Percentiles rank a stretch among this genome's conserved stretches.
phyloP scores from a whole-genome alignment of 1,140 invertebrate genomes.

The Adelges cooleyi region DNA sequence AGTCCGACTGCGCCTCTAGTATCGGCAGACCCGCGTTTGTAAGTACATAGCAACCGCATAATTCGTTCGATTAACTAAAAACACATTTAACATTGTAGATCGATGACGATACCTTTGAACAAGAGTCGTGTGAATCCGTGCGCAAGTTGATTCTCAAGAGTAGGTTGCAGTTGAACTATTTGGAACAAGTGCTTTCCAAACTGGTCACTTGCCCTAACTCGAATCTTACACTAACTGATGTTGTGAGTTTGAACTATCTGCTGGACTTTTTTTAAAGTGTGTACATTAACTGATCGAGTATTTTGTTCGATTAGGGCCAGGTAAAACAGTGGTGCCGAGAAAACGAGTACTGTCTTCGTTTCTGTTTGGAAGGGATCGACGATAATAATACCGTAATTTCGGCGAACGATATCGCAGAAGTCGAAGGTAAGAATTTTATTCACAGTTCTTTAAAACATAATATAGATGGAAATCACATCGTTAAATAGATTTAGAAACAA shows the following conservation, averaged over 20 bases:
- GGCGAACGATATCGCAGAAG: neutral
- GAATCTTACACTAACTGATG: constrained; percentile 38
- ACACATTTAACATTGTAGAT: constrained; percentile 9
- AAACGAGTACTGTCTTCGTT: constrained; percentile 13
- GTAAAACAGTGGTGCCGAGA: constrained; percentile 9
- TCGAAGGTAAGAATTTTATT: neutral
- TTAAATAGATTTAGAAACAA: too few relatives aligned
- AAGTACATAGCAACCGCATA: neutral
- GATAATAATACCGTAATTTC: neutral
- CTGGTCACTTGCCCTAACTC: constrained; percentile 39
- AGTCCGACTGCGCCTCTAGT: constrained; percentile 68
- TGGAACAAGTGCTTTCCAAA: constrained; percentile 45
- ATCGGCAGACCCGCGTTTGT: constrained; percentile 41
- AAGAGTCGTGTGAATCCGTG: constrained; percentile 45
- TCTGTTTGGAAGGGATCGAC: neutral
- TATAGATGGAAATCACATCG: too few relatives aligned
- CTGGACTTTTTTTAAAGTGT: neutral
- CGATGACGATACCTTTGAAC: constrained; percentile 36
- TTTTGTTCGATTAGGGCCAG: neutral
- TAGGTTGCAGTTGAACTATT: constrained; percentile 43
- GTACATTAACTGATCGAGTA: too few relatives aligned
- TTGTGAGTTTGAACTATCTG: constrained; percentile 39
- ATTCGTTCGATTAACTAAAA: neutral
- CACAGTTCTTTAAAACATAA: too few relatives aligned
- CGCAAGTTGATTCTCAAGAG: constrained; percentile 46